Evolutionary conservation across 2,888 invertebrate genomes (phyloP).

Genomic region (Mimumesa dahlbomi): DNA sequence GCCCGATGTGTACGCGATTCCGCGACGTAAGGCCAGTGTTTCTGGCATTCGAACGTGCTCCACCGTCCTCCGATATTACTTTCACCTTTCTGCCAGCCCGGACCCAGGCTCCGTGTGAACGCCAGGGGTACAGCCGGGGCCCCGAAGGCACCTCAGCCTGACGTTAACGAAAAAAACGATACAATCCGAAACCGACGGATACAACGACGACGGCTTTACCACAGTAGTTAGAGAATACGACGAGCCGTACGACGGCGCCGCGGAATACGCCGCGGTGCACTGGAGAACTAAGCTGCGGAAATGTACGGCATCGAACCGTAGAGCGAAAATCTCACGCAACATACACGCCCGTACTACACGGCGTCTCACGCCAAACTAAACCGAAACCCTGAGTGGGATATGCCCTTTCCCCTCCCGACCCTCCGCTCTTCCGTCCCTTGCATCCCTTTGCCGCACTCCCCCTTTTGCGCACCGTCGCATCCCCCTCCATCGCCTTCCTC

Average conservation of each 20-base stretch:
- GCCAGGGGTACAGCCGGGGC: background rate
- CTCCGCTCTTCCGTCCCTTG: slow-evolving; percentile 26
- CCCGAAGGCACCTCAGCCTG: background rate
- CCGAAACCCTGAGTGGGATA: slow-evolving; percentile 57
- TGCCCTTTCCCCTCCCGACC: slow-evolving; percentile 57
- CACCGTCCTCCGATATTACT: slow-evolving; percentile 26
- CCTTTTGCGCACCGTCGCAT: slow-evolving; percentile 23
- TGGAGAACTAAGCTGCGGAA: slow-evolving; percentile 40
- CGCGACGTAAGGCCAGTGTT: slow-evolving; percentile 38
- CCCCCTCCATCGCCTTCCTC: slow-evolving; percentile 39
- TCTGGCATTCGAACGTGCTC: slow-evolving; percentile 44
- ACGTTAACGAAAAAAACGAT: background rate
- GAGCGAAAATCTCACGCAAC: slow-evolving; percentile 1
- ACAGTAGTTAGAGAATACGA: slow-evolving; percentile 23
- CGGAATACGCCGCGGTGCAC: slow-evolving; percentile 37
- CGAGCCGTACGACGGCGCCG: slow-evolving; percentile 56
- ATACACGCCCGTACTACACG: slow-evolving; percentile 35
- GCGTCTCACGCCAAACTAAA: slow-evolving; percentile 68
- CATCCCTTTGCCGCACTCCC: slow-evolving; percentile 54
- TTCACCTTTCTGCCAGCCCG: slow-evolving; percentile 36
- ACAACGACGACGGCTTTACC: background rate
- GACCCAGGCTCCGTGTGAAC: slow-evolving; percentile 1
- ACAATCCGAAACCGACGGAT: slow-evolving; percentile 4
- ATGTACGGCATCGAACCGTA: slow-evolving; percentile 35
- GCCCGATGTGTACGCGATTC: slow-evolving; percentile 38